phyloP scores from a whole-genome alignment of 2,888 invertebrate species.

The Pterostichus madidus region DNA sequence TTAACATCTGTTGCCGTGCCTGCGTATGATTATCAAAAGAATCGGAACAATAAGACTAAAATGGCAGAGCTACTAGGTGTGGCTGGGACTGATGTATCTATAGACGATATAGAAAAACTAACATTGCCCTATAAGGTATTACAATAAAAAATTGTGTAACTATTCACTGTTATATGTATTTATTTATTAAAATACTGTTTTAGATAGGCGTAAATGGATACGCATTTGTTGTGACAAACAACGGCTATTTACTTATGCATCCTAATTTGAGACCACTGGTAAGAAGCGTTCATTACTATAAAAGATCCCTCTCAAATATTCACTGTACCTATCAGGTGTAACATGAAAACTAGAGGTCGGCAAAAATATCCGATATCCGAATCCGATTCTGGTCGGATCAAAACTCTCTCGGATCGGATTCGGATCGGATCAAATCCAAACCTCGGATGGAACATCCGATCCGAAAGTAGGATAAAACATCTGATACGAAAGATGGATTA shows the following conservation, averaged over 20 bases:
- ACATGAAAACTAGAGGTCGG: too few species aligned
- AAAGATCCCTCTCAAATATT: not conserved
- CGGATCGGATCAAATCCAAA: too few species aligned
- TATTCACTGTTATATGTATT: not conserved
- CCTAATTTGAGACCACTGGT: conserved; percentile 95
- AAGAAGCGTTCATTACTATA: conserved; percentile 74
- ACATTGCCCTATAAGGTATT: conserved; percentile 92
- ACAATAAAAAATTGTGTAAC: not conserved
- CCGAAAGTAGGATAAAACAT: too few species aligned
- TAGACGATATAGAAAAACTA: conserved; percentile 93
- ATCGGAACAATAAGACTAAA: conserved; percentile 80
- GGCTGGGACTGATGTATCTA: conserved; percentile 96
- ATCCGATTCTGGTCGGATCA: too few species aligned
- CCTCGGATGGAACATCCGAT: too few species aligned
- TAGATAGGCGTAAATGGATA: conserved; percentile 98
- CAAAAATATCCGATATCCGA: too few species aligned
- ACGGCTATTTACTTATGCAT: conserved; percentile 96
- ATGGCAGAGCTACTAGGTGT: conserved; percentile 93
- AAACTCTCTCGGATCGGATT: too few species aligned
- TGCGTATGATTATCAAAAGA: conserved; percentile 89
- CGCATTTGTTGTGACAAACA: conserved; percentile 97
- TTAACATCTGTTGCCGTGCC: conserved; percentile 96
- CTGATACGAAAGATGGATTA: too few species aligned
- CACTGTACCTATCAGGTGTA: too few species aligned
- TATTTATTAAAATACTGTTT: conserved; percentile 73